Percentiles rank a stretch among this genome's conserved stretches.
Evolutionary conservation across 2,797 vertebrate genomes (phyloP).

Genomic region (Pipistrellus nathusii): DNA sequence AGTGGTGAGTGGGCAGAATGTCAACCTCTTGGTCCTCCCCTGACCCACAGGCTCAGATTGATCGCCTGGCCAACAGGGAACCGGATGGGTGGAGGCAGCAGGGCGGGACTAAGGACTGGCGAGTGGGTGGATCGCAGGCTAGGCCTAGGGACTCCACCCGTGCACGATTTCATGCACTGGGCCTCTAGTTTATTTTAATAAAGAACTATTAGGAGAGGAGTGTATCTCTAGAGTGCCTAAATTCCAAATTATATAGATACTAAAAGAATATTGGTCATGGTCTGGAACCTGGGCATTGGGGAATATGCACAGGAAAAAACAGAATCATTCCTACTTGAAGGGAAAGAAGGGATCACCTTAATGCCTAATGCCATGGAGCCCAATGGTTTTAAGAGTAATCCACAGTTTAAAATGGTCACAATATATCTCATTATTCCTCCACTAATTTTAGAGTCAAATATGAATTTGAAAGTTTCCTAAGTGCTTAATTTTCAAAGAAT

Average conservation of each 20-base stretch:
- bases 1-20: no score
- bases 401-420: constrained; percentile 4
- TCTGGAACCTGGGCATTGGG: background rate
- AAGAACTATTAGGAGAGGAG: background rate
- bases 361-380: background rate
- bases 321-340: background rate
- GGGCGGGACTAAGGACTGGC: no score
- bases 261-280: background rate
- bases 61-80: no score
- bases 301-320: background rate
- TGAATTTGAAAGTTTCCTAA: constrained; percentile 24
- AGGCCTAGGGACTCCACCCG: no score
- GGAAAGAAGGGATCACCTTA: background rate
- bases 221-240: background rate
- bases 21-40: no score
- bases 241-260: background rate
- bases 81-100: no score
- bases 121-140: no score
- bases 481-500: constrained; percentile 38
- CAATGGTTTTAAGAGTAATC: background rate
- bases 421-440: background rate
- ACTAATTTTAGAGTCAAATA: background rate
- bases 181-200: background rate
- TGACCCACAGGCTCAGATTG: no score
- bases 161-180: no score